Evolutionary conservation across 2,113 vertebrate genomes (phyloP), one percentile per base, ranked within the genome.

Genomic region (Myrmophylax atrothorax): DNA sequence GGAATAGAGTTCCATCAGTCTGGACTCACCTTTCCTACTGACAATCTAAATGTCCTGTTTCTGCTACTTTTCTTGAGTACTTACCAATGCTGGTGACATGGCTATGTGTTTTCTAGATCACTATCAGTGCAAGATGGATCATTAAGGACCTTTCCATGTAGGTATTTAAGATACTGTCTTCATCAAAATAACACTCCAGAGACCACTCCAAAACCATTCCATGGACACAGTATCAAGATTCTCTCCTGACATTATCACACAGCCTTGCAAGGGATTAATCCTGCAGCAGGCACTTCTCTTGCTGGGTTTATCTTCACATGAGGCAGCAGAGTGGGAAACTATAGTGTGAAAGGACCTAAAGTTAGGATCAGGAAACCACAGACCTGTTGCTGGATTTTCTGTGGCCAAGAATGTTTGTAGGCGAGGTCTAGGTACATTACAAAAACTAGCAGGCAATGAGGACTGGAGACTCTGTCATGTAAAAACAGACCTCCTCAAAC

Each of bases 291-390:
- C 9, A 50, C 44, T 84, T 73, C 4, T 73, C 35, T 55, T 6
- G 1, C 18, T 77, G 28, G 12, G 7, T 2, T 63, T 78, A 13
- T 53, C 20, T 69, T 74, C 37, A 44, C 3, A 22, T 0, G 1
- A 44, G 4, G 7, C 16, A 47, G n/a, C 1, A 8, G 18, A 58
- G 12, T 33, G 19, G 23, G 5, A 53, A 88, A 37, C 13, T 31
- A 12, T 24, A 42, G 9, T 24, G 9, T 31, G 8, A 56, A 69
- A 82, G 3, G 5, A 24, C 10, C 4, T 56, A 9, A 66, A 66
- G 4, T 20, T 28, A 35, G n/a, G 20, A 66, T 29, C 5, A 74
- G 14, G 22, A 23, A 66, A 38, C 18, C 35, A 7, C 4, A 87
- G 38, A 72, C 9, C 10, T 37, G 4, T 19, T 80, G 18, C 9